Conservation (phyloP, 1,140 invertebrate genomes). For the Lamellibrachia luymesi region DNA sequence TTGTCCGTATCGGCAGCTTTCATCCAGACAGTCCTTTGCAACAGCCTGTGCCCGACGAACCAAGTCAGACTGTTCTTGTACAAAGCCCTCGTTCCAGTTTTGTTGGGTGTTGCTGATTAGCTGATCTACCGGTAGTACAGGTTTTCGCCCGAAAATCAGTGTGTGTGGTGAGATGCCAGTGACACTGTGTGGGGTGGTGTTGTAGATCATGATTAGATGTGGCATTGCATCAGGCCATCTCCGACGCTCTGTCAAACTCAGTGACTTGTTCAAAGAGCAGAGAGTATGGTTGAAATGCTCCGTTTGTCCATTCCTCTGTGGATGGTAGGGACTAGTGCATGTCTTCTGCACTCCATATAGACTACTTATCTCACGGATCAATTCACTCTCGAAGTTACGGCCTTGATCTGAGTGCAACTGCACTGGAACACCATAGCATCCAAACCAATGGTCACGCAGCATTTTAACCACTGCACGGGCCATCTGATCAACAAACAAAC, state of each 20-base stretch:
- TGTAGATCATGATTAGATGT: not conserved
- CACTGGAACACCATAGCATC: conserved; percentile 50
- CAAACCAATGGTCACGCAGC: conserved; percentile 47
- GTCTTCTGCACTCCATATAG: conserved; percentile 30
- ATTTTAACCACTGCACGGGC: conserved; percentile 48
- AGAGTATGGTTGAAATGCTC: conserved; percentile 44
- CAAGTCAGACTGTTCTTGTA: no score
- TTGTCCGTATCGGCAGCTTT: no score
- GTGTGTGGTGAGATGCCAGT: no score
- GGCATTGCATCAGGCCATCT: not conserved
- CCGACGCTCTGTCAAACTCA: not conserved
- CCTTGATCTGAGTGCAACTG: conserved; percentile 52
- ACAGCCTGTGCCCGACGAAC: no score
- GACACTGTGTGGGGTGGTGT: not conserved
- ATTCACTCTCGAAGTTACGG: conserved; percentile 32
- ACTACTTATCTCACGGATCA: conserved; percentile 33
- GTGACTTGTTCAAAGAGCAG: not conserved
- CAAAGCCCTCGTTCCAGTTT: no score
- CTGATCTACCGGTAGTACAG: no score
- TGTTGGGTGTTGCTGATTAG: no score
- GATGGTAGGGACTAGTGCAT: conserved; percentile 35
- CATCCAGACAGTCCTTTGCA: no score
- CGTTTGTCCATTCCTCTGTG: conserved; percentile 35
- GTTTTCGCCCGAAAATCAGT: no score
- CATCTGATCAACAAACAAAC: conserved; percentile 51